Percentiles rank a stretch among this genome's conserved stretches.
These are phyloP conservation scores for Aphelocoma californica DNA, from an alignment of 2,797 vertebrate species.

Conservation along the genomic window DNA sequence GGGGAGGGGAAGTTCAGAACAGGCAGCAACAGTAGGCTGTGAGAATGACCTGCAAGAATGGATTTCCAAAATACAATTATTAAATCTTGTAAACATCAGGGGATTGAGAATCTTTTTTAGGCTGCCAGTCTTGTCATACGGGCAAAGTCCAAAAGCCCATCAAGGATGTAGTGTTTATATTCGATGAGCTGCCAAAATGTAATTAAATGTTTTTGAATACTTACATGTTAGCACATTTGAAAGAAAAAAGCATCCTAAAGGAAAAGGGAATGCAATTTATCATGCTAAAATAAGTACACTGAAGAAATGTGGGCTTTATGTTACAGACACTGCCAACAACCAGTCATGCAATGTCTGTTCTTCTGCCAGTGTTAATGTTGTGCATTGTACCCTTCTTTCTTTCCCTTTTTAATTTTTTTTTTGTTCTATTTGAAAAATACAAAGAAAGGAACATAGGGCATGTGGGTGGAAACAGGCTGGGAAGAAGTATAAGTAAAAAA, in stretches of 20 bases:
- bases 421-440: background rate
- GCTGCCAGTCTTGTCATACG: background rate
- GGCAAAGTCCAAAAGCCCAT: background rate
- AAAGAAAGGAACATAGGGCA: background rate
- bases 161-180: background rate
- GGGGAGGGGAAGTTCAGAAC: too few relatives aligned
- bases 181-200: slow-evolving; percentile 13
- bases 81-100: background rate
- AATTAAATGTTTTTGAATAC: slow-evolving; percentile 46
- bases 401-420: background rate
- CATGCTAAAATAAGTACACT: slow-evolving; percentile 2
- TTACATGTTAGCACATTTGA: slow-evolving; percentile 25
- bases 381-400: background rate
- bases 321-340: background rate
- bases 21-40: too few relatives aligned
- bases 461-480: background rate
- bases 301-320: slow-evolving; percentile 11
- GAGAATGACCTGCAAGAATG: background rate
- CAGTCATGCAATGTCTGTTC: slow-evolving; percentile 7
- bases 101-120: background rate
- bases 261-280: slow-evolving; percentile 34
- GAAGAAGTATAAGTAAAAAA: background rate
- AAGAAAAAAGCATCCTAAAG: slow-evolving; percentile 35
- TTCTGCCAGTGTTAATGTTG: slow-evolving; percentile 26
- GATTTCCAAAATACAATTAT: background rate